Base-by-base conservation (phyloP, 2,797 vertebrate species). In the Pogonophryne albipinna region DNA sequence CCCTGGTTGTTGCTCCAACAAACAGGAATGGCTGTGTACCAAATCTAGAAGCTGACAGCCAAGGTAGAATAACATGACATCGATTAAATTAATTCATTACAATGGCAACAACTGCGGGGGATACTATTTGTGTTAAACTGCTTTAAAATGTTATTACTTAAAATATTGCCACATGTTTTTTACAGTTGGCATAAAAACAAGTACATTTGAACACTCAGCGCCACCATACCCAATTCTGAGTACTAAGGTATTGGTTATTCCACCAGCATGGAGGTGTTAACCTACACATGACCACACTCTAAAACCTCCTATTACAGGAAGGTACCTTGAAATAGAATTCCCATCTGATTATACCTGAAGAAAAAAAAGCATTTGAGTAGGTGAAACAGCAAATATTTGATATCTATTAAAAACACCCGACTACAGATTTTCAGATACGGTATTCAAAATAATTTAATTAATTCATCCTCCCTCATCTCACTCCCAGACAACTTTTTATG, bases 401-500 rank as follows among this genome's bases (percentile, higher is more conserved):
- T 41, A 68, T 50, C 65, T 17, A 63, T 65, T 66, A 73, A 72
- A 79, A 20, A 66, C 31, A 51, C 51, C 57, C 42, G 11, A 76
- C 38, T 56, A 34, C 45, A 63, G 10, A 81, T 71, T 68, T 44
- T 16, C n/a, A 67, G 55, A 76, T 50, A 61, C 6, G 11, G 17
- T 50, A 79, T 74, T 87, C 50, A 77, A 34, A 57, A 47, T 15
- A 67, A 34, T 57, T 4, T 34, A 68, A 68, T 38, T 23, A 49
- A 85, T 66, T 76, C 78, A 87, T 64, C 38, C 23, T 80, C 76
- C 53, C 70, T 82, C 52, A 53, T 80, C 52, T 59, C 57, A 66
- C 23, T 78, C 66, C 15, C 23, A 47, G 53, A 79, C 44, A 74
- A 82, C 71, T 79, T 83, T 82, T 76, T 61, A 80, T 73, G 61